Percentiles rank a stretch among this genome's conserved stretches.
Conservation (phyloP, 2,797 vertebrate genomes). For the Loris lydekkerianus region DNA sequence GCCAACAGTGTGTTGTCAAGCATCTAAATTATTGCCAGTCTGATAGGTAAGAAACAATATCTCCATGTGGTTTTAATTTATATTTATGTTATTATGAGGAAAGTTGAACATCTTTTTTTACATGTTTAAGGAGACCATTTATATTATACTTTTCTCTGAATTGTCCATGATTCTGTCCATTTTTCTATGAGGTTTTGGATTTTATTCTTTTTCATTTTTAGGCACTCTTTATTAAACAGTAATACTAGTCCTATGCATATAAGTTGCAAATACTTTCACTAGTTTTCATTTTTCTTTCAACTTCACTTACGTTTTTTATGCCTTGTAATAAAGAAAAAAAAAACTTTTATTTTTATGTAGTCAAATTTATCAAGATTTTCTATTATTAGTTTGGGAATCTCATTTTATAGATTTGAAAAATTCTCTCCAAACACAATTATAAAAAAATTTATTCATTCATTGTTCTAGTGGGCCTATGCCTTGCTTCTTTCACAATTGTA, state of each 20-base stretch:
- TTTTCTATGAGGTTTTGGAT: background rate
- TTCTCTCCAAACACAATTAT: background rate
- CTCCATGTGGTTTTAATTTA: background rate
- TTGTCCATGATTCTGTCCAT: background rate
- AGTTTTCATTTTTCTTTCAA: constrained; percentile 29
- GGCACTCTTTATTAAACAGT: background rate
- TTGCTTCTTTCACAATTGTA: background rate
- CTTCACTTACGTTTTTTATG: background rate
- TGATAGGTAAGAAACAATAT: background rate
- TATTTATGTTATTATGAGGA: background rate
- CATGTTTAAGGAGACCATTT: background rate
- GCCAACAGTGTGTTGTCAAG: background rate
- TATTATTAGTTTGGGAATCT: background rate
- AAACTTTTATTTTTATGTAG: background rate
- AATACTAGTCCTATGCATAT: background rate
- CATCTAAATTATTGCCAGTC: background rate
- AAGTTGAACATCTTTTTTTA: constrained; percentile 7
- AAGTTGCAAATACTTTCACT: background rate
- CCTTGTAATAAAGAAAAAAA: background rate
- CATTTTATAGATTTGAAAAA: background rate
- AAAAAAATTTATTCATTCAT: background rate
- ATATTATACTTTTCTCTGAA: background rate
- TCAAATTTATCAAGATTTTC: constrained; percentile 1
- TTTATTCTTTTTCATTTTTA: constrained; percentile 31
- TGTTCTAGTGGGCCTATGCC: background rate